Conservation (phyloP, 2,113 vertebrate species). For the Danionella cerebrum region DNA sequence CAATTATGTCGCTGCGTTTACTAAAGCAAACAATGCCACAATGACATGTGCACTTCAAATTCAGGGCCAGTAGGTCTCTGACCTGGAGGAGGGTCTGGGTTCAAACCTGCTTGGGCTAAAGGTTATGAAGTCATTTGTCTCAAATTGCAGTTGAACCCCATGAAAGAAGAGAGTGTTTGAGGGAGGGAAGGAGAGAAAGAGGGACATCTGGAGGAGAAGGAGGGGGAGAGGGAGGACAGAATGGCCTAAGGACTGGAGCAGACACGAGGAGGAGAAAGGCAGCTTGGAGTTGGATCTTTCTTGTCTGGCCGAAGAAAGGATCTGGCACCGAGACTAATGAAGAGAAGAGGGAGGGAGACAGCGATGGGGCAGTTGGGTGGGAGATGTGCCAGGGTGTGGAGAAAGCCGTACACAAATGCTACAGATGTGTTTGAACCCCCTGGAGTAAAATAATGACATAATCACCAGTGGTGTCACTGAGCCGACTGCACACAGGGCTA, state of each 20-base stretch:
- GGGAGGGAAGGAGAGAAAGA: constrained; percentile 46
- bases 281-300: constrained; percentile 75
- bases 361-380: constrained; percentile 56
- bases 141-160: constrained; percentile 36
- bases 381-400: constrained; percentile 27
- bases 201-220: constrained; percentile 75
- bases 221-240: constrained; percentile 49
- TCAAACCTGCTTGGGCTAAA: constrained; percentile 38
- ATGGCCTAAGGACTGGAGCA: constrained; percentile 62
- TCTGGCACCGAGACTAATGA: constrained; percentile 82
- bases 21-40: constrained; percentile 11
- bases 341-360: constrained; percentile 48
- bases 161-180: constrained; percentile 55
- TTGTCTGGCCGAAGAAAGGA: constrained; percentile 75
- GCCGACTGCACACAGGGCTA: constrained; percentile 86
- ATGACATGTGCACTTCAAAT: constrained; percentile 17
- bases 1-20: neutral
- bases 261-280: constrained; percentile 71
- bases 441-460: constrained; percentile 91
- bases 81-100: constrained; percentile 31
- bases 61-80: constrained; percentile 18
- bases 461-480: constrained; percentile 88
- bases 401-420: constrained; percentile 75
- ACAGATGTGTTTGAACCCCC: constrained; percentile 86
- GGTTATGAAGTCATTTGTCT: constrained; percentile 62